Evolutionary conservation across 2,888 invertebrate genomes (phyloP).

Genomic region (Rotaria sp.): DNA sequence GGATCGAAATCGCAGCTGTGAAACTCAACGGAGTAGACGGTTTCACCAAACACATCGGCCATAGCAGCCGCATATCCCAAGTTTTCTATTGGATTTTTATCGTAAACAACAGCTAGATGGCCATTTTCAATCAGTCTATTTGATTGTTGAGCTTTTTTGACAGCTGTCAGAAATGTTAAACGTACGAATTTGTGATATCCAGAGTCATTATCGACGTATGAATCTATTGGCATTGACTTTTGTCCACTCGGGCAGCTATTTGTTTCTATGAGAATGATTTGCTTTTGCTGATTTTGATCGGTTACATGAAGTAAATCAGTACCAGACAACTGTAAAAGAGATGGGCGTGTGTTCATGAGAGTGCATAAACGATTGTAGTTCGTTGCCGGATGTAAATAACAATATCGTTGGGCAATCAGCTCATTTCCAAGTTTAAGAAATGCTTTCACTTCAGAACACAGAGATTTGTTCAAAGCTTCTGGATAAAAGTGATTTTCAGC

Average conservation of each 20-base stretch:
- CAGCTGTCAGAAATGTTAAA: too few species aligned
- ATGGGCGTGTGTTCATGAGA: too few species aligned
- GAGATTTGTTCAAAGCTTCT: too few species aligned
- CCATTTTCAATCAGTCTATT: not conserved
- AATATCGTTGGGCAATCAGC: too few species aligned
- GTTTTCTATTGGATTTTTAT: constrained; percentile 28
- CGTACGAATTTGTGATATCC: not conserved
- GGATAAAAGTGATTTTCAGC: too few species aligned
- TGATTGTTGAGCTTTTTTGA: too few species aligned
- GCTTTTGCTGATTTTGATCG: constrained; percentile 6
- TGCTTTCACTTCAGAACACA: too few species aligned
- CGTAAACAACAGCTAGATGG: constrained; percentile 25
- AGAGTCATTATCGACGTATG: not conserved
- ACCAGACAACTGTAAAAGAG: not conserved
- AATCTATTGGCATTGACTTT: constrained; percentile 18
- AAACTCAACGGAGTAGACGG: not conserved
- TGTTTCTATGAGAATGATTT: constrained; percentile 25
- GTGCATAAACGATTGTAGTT: too few species aligned
- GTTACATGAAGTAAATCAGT: constrained; percentile 30
- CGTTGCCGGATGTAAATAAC: too few species aligned
- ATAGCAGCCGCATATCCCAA: constrained; percentile 16
- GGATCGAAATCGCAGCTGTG: not conserved
- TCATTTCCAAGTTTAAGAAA: too few species aligned
- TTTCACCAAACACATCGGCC: constrained; percentile 17
- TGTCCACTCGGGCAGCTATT: constrained; percentile 30